Conservation (phyloP, 2,888 invertebrate species). For the Leptinotarsa haldemani region DNA sequence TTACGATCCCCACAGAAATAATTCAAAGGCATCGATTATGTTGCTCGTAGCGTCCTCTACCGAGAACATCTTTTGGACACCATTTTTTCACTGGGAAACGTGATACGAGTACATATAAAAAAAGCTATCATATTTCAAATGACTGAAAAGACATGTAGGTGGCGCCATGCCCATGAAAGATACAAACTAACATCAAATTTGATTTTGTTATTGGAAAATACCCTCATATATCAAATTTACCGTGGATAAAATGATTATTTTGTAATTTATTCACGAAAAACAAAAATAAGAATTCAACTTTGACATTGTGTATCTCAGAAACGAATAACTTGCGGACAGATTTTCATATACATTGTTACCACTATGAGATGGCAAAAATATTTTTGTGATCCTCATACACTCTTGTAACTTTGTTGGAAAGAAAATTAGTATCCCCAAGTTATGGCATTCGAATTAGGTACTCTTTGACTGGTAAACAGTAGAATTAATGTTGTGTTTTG, state of each 20-base stretch:
- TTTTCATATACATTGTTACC: neutral
- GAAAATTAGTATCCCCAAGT: neutral
- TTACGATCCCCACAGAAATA: constrained; percentile 3
- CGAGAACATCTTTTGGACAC: neutral
- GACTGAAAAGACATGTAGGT: constrained; percentile 1
- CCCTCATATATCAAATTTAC: neutral
- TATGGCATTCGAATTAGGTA: neutral
- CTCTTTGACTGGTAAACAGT: neutral
- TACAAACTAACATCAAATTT: constrained; percentile 16
- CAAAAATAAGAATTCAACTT: neutral
- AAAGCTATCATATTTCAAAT: neutral
- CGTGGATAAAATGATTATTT: too few relatives aligned
- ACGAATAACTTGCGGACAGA: neutral
- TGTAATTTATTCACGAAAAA: too few relatives aligned
- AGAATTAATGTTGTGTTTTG: too few relatives aligned
- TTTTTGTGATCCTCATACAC: neutral
- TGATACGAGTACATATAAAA: constrained; percentile 8
- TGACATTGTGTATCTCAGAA: neutral
- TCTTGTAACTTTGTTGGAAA: neutral
- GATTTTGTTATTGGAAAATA: constrained; percentile 12
- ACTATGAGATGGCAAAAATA: neutral
- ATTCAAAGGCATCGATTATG: constrained; percentile 11
- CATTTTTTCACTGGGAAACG: constrained; percentile 2
- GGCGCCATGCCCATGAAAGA: neutral
- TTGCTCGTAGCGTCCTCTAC: constrained; percentile 16